Conservation (phyloP, 1,140 invertebrate genomes). For the Habropoda laboriosa region DNA sequence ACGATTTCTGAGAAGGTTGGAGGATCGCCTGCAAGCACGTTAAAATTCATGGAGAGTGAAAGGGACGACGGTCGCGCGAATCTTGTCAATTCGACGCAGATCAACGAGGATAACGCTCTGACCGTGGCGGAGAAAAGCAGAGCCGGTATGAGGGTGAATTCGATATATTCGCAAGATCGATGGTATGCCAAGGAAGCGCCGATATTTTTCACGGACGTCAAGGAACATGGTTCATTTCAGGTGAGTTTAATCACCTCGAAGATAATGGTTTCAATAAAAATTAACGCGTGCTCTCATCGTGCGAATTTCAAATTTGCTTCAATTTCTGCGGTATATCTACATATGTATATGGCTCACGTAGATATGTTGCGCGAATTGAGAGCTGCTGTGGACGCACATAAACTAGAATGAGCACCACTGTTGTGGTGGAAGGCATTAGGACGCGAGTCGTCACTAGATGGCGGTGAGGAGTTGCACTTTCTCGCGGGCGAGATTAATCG, state of each 20-base stretch:
- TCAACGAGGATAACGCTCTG: conserved; percentile 68
- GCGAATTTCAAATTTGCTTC: not conserved
- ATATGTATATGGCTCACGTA: not conserved
- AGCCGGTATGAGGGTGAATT: conserved; percentile 78
- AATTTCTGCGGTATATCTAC: not conserved
- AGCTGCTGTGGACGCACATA: not conserved
- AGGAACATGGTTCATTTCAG: conserved; percentile 77
- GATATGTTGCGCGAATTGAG: not conserved
- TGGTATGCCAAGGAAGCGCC: conserved; percentile 74
- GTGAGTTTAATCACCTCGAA: conserved; percentile 58
- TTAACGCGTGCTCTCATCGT: not conserved
- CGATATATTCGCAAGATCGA: conserved; percentile 79
- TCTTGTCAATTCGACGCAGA: conserved; percentile 62
- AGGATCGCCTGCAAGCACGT: not conserved
- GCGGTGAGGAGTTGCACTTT: not conserved
- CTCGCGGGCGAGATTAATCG: conserved; percentile 23
- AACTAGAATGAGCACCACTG: not conserved
- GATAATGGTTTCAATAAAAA: too few species aligned
- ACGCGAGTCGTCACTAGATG: not conserved
- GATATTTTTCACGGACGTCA: conserved; percentile 74
- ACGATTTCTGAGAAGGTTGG: conserved; percentile 63
- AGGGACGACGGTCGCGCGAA: conserved; percentile 67
- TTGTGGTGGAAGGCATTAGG: too few species aligned
- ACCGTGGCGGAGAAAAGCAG: conserved; percentile 66
- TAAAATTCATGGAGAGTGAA: conserved; percentile 63